phyloP scores from a whole-genome alignment of 2,888 invertebrate genomes.

The Microplitis deprimator region DNA sequence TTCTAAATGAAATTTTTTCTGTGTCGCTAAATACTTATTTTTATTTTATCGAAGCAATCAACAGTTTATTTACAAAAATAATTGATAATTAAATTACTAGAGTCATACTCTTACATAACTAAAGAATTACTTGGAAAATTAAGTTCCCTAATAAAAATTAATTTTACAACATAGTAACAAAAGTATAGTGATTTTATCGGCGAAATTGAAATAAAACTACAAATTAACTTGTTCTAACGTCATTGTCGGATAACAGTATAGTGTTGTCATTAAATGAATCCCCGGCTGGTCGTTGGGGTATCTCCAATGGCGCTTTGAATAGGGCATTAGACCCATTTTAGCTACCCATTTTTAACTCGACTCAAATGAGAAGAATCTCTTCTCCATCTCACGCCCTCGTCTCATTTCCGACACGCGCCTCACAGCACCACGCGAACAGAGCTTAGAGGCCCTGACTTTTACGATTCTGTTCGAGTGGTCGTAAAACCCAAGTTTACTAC shows the following conservation, averaged over 20 bases:
- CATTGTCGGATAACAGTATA: neutral
- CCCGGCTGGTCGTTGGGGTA: slow-evolving; percentile 58
- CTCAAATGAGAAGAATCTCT: slow-evolving; percentile 24
- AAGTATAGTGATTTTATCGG: slow-evolving; percentile 9
- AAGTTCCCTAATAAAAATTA: neutral
- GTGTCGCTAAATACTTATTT: too few relatives aligned
- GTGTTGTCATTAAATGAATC: slow-evolving; percentile 61
- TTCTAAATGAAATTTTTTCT: too few relatives aligned
- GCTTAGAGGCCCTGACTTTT: slow-evolving; percentile 74
- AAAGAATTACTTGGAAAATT: neutral
- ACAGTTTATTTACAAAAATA: too few relatives aligned
- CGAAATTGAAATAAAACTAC: slow-evolving; percentile 23
- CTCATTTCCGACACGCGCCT: slow-evolving; percentile 70
- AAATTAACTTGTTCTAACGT: slow-evolving; percentile 1
- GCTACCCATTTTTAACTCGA: slow-evolving; percentile 54
- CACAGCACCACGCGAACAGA: slow-evolving; percentile 56
- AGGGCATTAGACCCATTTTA: slow-evolving; percentile 67
- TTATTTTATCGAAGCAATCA: too few relatives aligned
- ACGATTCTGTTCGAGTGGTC: slow-evolving; percentile 75
- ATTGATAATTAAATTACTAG: too few relatives aligned
- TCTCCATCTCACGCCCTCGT: slow-evolving; percentile 62
- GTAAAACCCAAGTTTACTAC: slow-evolving; percentile 75
- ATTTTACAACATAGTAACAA: neutral
- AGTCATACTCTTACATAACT: too few relatives aligned
- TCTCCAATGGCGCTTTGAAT: slow-evolving; percentile 63